Percentiles rank a stretch among this genome's conserved stretches.
phyloP scores from a whole-genome alignment of 2,797 vertebrate genomes.

The Lophotriccus pileatus region DNA sequence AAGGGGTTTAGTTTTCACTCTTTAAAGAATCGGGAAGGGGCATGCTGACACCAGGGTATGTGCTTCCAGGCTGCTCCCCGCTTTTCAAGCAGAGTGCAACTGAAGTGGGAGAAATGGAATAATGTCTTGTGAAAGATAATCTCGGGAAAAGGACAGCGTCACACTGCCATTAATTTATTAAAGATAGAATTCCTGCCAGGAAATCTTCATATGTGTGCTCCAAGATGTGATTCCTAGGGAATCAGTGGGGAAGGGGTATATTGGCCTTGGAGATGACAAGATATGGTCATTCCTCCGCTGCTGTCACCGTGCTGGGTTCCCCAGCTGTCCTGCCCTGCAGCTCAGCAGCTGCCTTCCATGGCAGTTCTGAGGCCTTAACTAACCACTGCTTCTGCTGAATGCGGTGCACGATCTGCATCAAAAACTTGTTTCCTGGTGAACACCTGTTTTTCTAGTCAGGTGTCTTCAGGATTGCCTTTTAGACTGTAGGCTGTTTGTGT shows the following conservation, averaged over 20 bases:
- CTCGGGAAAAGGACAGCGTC: background rate
- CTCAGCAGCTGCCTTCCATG: rapidly evolving
- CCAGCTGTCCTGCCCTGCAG: background rate
- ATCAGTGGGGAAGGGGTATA: background rate
- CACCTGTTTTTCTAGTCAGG: background rate
- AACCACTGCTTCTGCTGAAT: rapidly evolving
- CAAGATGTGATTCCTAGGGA: background rate
- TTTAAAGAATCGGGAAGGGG: background rate
- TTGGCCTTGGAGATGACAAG: background rate
- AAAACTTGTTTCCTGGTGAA: background rate
- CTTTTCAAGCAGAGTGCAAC: background rate
- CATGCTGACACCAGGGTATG: background rate
- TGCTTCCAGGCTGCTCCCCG: background rate
- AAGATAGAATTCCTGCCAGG: background rate
- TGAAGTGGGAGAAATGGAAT: background rate
- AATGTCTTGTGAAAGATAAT: background rate
- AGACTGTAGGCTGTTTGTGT: background rate
- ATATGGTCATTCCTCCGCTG: background rate
- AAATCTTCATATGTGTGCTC: background rate
- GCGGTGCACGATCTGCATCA: background rate
- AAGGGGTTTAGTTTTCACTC: background rate
- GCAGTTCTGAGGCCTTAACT: background rate
- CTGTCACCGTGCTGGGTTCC: background rate
- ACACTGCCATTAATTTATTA: background rate
- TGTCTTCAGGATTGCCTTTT: background rate